phyloP scores from a whole-genome alignment of 2,888 invertebrate species.

The Epirrhoe tristata region DNA sequence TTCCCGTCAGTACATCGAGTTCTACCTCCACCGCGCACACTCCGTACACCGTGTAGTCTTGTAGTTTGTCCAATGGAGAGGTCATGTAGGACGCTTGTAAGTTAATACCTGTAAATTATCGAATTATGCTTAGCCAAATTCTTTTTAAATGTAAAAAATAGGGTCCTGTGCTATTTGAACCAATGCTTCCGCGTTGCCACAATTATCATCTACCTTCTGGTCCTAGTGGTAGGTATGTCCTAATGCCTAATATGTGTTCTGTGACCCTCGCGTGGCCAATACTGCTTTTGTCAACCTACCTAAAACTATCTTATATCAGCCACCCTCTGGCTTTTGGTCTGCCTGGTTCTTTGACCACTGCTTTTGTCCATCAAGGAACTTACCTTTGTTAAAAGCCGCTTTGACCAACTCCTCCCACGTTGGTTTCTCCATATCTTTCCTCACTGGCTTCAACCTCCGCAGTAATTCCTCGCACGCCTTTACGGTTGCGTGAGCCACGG shows the following conservation, averaged over 20 bases:
- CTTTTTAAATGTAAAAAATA: too few relatives aligned
- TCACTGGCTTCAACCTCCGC: conserved; percentile 73
- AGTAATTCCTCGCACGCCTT: conserved; percentile 81
- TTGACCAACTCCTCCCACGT: conserved; percentile 83
- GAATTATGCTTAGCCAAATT: too few relatives aligned
- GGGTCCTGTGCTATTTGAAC: too few relatives aligned
- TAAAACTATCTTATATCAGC: too few relatives aligned
- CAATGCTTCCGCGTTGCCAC: too few relatives aligned
- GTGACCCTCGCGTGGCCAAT: too few relatives aligned
- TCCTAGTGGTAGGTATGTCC: too few relatives aligned
- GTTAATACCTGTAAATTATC: conserved; percentile 75
- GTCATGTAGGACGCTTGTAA: conserved; percentile 83
- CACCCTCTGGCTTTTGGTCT: too few relatives aligned
- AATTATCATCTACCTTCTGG: too few relatives aligned
- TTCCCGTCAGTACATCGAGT: conserved; percentile 89
- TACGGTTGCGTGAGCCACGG: conserved; percentile 85
- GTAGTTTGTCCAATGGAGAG: conserved; percentile 59
- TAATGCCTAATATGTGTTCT: too few relatives aligned
- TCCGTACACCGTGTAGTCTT: conserved; percentile 86
- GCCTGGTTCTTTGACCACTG: background rate
- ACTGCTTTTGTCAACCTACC: too few relatives aligned
- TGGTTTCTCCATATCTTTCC: conserved; percentile 67
- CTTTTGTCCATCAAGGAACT: background rate
- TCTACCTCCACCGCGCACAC: conserved; percentile 87
- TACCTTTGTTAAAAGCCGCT: conserved; percentile 75